Evolutionary conservation across 2,113 vertebrate species (phyloP).

Genomic region (Aldabrachelys gigantea): DNA sequence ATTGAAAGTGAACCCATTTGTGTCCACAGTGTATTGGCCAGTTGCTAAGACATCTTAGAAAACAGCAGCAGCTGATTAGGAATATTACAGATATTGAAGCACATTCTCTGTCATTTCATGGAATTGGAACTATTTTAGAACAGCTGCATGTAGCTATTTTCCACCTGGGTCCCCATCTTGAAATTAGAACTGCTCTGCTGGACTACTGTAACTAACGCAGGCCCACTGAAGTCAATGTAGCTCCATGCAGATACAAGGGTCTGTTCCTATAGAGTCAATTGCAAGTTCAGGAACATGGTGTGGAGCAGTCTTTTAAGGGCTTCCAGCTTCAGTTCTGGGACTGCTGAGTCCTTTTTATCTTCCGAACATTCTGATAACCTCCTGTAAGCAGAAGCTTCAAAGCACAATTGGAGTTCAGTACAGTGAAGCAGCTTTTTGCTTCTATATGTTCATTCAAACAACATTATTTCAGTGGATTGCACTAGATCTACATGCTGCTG

Average conservation of each 20-base stretch:
- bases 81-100: neutral
- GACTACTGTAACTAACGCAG: neutral
- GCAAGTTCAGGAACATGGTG: neutral
- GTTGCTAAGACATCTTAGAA: neutral
- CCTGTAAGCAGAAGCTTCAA: neutral
- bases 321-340: neutral
- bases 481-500: neutral
- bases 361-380: neutral
- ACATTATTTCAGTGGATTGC: neutral
- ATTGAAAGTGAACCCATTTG: slow-evolving; percentile 34
- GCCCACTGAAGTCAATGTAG: neutral
- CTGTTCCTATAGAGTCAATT: neutral
- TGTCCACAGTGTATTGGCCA: neutral
- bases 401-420: slow-evolving; percentile 31
- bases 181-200: neutral
- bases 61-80: neutral
- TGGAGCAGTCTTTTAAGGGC: neutral
- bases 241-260: neutral
- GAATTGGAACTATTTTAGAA: slow-evolving; percentile 28
- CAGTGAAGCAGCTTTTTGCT: neutral
- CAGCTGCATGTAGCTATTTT: neutral
- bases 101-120: neutral
- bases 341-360: neutral
- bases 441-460: neutral
- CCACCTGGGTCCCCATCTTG: neutral